These are phyloP conservation scores for Sclerurus mexicanus DNA, from an alignment of 2,113 vertebrate species.

Conservation along the genomic window DNA sequence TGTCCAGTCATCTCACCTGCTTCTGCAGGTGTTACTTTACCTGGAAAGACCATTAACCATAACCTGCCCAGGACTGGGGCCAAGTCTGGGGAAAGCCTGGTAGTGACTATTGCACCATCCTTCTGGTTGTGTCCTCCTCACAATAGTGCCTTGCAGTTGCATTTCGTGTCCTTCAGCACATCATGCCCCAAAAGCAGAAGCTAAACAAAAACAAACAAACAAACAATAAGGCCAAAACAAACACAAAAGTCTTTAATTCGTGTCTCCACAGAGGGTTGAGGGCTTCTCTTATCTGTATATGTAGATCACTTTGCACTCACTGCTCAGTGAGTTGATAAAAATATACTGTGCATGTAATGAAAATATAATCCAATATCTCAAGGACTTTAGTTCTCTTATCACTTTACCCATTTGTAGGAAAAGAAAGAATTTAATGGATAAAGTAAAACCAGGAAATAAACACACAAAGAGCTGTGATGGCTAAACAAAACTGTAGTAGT, in stretches of 20 bases:
- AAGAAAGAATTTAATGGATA: neutral
- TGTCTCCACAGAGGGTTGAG: neutral
- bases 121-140: neutral
- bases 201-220: neutral
- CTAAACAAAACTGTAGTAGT: neutral
- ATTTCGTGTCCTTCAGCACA: neutral
- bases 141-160: neutral
- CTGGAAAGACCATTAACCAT: neutral
- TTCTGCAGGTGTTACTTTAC: neutral
- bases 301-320: neutral
- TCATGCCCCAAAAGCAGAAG: neutral
- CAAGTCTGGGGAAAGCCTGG: neutral
- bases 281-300: neutral
- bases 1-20: neutral
- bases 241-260: neutral
- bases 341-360: neutral
- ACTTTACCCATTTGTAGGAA: neutral
- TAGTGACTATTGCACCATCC: fast-evolving
- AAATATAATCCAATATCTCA: neutral
- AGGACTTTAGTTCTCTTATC: neutral
- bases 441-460: neutral
- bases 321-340: neutral
- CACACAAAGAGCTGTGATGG: neutral
- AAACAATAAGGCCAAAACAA: neutral
- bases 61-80: neutral